Evolutionary conservation across 2,888 invertebrate species (phyloP).

Genomic region (Ptychoptera albimana): DNA sequence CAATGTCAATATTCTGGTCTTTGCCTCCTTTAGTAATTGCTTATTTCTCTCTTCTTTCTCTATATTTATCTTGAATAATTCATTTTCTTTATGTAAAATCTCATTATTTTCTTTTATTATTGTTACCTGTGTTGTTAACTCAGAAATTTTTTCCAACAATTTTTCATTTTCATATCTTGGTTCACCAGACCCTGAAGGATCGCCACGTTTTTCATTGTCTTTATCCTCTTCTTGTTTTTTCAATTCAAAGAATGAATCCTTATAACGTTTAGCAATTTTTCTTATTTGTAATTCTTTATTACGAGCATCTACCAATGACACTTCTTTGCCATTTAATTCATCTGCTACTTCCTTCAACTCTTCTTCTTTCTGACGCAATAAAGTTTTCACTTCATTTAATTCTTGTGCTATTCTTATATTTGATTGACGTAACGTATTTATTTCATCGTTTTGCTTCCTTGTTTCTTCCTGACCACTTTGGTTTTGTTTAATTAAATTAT

Average conservation of each 20-base stretch:
- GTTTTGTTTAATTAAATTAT: conserved; percentile 40
- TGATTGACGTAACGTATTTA: conserved; percentile 39
- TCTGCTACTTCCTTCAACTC: conserved; percentile 46
- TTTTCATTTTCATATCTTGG: conserved; percentile 27
- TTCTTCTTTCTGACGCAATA: conserved; percentile 39
- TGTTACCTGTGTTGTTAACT: conserved; percentile 31
- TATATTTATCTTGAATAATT: conserved; percentile 47
- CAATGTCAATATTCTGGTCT: conserved; percentile 53
- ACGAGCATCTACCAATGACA: conserved; percentile 45
- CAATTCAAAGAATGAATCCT: conserved; percentile 66
- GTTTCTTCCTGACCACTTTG: conserved; percentile 44
- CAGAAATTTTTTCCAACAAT: conserved; percentile 30
- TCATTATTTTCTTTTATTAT: conserved; percentile 35
- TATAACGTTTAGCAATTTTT: conserved; percentile 87
- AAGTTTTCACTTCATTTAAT: conserved; percentile 44
- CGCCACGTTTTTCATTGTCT: conserved; percentile 37
- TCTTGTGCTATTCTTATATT: conserved; percentile 42
- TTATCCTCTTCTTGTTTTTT: conserved; percentile 49
- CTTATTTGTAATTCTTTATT: conserved; percentile 59
- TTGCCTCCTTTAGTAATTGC: conserved; percentile 53
- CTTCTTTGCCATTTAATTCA: conserved; percentile 49
- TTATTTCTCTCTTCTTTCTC: conserved; percentile 52
- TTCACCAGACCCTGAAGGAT: not conserved
- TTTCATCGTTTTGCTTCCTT: conserved; percentile 46
- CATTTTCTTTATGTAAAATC: conserved; percentile 42